Base-by-base conservation (phyloP, 2,888 invertebrate species). In the Agriopis aurantiaria region DNA sequence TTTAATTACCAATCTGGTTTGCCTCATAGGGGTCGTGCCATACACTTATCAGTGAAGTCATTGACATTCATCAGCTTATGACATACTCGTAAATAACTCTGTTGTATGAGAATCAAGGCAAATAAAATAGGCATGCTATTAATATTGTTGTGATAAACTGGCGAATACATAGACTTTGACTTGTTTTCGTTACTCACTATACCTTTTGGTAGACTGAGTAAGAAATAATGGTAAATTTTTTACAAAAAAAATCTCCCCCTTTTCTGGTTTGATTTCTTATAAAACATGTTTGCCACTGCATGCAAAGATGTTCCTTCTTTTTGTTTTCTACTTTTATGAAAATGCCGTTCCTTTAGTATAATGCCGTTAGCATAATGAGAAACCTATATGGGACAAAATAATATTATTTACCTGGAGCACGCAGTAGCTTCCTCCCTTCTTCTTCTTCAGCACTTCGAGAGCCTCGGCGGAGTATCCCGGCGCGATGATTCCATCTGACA, bases 401-500 rank as follows among this genome's bases (percentile, higher is more conserved):
- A 23, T 23, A 2, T 23, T 23, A 23, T 23, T 23, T 23, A 96
- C 96, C 96, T 98, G 96, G 51, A 99, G 92, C 23, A 99, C 95
- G 82, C 99, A 99, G 86, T 99, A 99, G 59, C 92, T 96, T 12
- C 99, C 99, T 71, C 97, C 97, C 88, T 99, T 99, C 95, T 99
- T 99, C 91, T 99, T 99, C 83, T 96, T 97, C 53, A 99, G 91
- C 45, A 99, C 93, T 71, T 96, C 96, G 51, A 99, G 88, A 2
- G 99, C 99, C 78, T 97, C 97, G 0, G 96, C 92, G 0, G 96
- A 95, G 87, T 98, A 99, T 0, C 97, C 98, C 0, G 99, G 99
- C 0, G 99, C 99, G 79, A 99, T 97, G 59, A 99, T 97, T n/a
- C 99, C 99, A 90, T 99, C 99, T 0, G 99, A 99, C 0, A 99